phyloP scores from a whole-genome alignment of 2,113 vertebrate genomes.

The Ammodytes marinus region DNA sequence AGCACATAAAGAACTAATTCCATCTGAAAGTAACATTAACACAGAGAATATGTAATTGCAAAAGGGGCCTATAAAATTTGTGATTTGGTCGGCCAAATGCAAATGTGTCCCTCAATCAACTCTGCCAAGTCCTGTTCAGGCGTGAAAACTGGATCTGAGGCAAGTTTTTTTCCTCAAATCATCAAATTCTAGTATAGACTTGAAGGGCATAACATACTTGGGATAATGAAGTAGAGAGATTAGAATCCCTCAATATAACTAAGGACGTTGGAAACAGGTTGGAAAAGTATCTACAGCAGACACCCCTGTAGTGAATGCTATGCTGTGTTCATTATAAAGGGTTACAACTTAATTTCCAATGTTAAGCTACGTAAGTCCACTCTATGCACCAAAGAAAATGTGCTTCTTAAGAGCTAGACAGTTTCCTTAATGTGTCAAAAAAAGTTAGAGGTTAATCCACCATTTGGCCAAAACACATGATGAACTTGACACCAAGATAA shows the following conservation, averaged over 20 bases:
- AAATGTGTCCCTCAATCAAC: slow-evolving; percentile 74
- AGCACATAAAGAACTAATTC: slow-evolving; percentile 86
- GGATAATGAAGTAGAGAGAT: slow-evolving; percentile 47
- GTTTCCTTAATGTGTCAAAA: too few species aligned
- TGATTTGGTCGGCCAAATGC: slow-evolving; percentile 83
- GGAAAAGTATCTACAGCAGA: background rate
- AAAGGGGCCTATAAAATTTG: slow-evolving; percentile 84
- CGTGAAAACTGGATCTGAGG: slow-evolving; percentile 62
- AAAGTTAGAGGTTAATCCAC: too few species aligned
- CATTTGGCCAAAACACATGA: too few species aligned
- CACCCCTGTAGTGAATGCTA: background rate
- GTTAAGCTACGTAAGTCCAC: too few species aligned
- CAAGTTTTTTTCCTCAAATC: slow-evolving; percentile 38
- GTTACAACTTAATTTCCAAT: too few species aligned
- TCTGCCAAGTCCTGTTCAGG: slow-evolving; percentile 74
- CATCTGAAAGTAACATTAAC: slow-evolving; percentile 85
- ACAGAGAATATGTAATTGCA: slow-evolving; percentile 82
- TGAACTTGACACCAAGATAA: too few species aligned
- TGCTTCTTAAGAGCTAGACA: background rate
- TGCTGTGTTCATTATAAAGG: background rate
- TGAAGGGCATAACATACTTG: slow-evolving; percentile 44
- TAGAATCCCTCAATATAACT: background rate
- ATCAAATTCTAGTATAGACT: slow-evolving; percentile 45
- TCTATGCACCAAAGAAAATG: background rate
- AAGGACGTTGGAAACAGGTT: background rate